Percentiles rank a stretch among this genome's conserved stretches.
phyloP scores from a whole-genome alignment of 30 jellyfish, hydroid and myxozoan genomes.

The Phacellophora camtschatica region DNA sequence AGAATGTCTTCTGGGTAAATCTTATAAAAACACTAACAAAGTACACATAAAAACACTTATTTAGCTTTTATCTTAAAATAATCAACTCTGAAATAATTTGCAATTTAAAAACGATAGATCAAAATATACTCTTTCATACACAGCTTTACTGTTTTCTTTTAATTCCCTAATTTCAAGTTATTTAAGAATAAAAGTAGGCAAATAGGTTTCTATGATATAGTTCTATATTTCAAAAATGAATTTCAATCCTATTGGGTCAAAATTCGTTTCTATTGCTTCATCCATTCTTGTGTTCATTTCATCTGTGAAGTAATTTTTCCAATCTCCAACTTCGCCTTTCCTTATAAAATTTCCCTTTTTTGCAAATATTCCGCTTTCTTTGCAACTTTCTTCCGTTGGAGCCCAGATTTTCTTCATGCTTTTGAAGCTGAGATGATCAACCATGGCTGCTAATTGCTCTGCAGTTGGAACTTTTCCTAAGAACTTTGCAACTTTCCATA shows the following conservation, averaged over 20 bases:
- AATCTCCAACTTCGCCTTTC: slow-evolving; percentile 32
- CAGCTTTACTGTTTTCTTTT: not conserved
- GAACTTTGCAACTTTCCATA: slow-evolving; percentile 5
- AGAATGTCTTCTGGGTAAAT: too few relatives aligned
- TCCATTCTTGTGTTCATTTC: slow-evolving; percentile 17
- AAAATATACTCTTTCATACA: not conserved
- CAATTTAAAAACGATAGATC: not conserved
- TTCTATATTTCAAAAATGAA: not conserved
- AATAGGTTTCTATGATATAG: too few relatives aligned
- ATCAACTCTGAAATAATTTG: too few relatives aligned
- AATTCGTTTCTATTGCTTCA: slow-evolving; percentile 1
- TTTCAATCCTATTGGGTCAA: not conserved
- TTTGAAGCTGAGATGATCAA: not conserved
- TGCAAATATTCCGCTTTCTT: not conserved
- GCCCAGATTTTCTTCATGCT: slow-evolving; percentile 2
- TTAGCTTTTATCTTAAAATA: too few relatives aligned
- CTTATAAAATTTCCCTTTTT: not conserved
- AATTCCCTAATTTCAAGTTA: too few relatives aligned
- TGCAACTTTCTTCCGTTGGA: not conserved
- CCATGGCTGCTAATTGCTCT: not conserved
- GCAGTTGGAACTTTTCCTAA: not conserved
- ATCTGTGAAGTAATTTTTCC: slow-evolving; percentile 18
- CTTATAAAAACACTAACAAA: too few relatives aligned
- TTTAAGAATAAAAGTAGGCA: too few relatives aligned
- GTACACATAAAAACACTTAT: too few relatives aligned